Evolutionary conservation across 1,140 invertebrate species (phyloP).

Genomic region (Calephelis virginiensis): DNA sequence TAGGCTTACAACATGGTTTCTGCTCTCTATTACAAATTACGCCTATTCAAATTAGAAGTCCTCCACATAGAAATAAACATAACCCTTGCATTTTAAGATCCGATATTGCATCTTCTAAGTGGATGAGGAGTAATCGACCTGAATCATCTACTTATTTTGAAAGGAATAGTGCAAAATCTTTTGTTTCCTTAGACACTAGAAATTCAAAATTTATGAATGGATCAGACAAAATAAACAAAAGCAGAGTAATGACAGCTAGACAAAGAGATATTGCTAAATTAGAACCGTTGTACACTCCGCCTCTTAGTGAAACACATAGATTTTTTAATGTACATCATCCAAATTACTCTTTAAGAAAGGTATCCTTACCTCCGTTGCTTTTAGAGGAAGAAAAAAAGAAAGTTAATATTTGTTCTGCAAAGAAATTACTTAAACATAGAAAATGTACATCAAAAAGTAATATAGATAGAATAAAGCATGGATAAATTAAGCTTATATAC

Average conservation of each 20-base stretch:
- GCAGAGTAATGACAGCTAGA: constrained; percentile 55
- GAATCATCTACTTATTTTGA: constrained; percentile 62
- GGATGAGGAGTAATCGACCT: constrained; percentile 62
- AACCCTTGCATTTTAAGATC: constrained; percentile 67
- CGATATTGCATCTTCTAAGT: constrained; percentile 71
- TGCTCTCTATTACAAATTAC: constrained; percentile 65
- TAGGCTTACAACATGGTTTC: constrained; percentile 50
- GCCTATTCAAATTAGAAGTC: constrained; percentile 61
- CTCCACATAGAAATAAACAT: constrained; percentile 51
- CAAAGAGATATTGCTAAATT: constrained; percentile 54
- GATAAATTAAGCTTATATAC: constrained; percentile 1
- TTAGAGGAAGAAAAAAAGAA: constrained; percentile 64
- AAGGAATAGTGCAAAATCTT: constrained; percentile 69
- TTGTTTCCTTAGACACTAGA: constrained; percentile 60
- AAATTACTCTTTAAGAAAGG: constrained; percentile 60
- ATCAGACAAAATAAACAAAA: constrained; percentile 44
- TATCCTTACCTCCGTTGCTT: constrained; percentile 69
- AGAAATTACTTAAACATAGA: constrained; percentile 46
- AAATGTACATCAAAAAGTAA: constrained; percentile 32
- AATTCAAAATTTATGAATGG: constrained; percentile 47
- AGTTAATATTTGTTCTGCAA: constrained; percentile 46
- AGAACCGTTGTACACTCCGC: constrained; percentile 56
- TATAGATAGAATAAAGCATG: constrained; percentile 31
- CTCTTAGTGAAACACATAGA: constrained; percentile 41
- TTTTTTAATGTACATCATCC: constrained; percentile 35